These are phyloP conservation scores for Camptogramma bilineatum DNA, from an alignment of 2,888 invertebrate species.

Conservation along the genomic window DNA sequence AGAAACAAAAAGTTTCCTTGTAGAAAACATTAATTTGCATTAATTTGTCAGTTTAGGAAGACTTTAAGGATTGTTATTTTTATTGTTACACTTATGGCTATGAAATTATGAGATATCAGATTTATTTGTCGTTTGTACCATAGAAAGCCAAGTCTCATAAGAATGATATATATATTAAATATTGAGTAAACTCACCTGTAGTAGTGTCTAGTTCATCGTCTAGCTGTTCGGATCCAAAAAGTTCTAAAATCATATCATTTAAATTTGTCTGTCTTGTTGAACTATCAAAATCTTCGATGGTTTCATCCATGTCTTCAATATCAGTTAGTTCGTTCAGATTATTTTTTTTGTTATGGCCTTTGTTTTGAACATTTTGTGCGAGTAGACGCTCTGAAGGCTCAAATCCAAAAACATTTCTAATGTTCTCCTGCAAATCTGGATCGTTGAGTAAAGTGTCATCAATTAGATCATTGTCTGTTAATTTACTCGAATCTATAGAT, in stretches of 20 bases:
- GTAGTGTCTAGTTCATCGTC: neutral
- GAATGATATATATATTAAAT: neutral
- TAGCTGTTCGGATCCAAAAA: neutral
- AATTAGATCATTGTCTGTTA: neutral
- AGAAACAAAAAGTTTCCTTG: too few relatives aligned
- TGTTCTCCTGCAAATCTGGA: neutral
- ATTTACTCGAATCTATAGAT: neutral
- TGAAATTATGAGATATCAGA: too few relatives aligned
- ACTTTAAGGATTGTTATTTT: too few relatives aligned
- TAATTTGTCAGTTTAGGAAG: too few relatives aligned
- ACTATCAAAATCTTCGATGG: neutral
- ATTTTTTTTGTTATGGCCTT: neutral
- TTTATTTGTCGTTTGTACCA: too few relatives aligned
- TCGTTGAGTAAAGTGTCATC: neutral
- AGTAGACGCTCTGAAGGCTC: neutral
- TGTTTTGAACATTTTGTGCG: neutral
- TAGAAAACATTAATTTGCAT: too few relatives aligned
- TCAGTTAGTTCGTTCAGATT: neutral
- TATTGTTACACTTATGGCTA: too few relatives aligned
- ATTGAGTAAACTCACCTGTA: neutral
- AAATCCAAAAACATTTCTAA: neutral
- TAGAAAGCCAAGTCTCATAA: too few relatives aligned
- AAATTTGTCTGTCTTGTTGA: neutral
- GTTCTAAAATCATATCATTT: neutral
- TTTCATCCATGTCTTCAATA: neutral